Evolutionary conservation across 2,888 invertebrate species (phyloP), one percentile per base, ranked within the genome.

Genomic region (Chrysomela aeneicollis): DNA sequence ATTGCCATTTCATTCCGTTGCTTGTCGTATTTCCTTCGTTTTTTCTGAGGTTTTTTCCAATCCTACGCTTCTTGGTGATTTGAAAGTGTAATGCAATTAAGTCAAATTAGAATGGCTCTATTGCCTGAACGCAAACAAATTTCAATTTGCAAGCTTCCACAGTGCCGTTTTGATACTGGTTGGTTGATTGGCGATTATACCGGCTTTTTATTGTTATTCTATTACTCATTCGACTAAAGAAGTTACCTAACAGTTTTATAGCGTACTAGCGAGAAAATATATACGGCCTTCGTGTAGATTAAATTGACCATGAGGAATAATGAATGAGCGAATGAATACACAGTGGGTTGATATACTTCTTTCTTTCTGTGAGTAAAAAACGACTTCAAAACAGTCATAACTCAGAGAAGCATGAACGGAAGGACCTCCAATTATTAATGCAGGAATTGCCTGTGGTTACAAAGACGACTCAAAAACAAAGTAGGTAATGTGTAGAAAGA

Each of bases 81-180:
- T 55, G 42, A 55, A 55, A 55, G 37, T 55, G 55, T 55, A 55
- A 55, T 55, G 55, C 55, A 55, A 55, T 55, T 55, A 55, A 35
- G 22, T 42, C 42, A 15, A 21, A 55, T 55, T 35, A 37, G 22
- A 55, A 55, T 55, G 42, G 22, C 55, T 55, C 42, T 37, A 55
- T 55, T 42, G 22, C 19, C 12, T 15, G 19, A 21, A 19, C 3
- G 19, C 42, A 0, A 19, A 42, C 37, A 55, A 55, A 55, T 42
- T 55, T n/a, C 55, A 42, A 55, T 55, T 42, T 55, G 55, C 55
- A 42, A 55, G 37, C n/a, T 35, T 54, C 26, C 42, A 15, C 42
- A 15, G 15, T 42, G 42, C 10, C 42, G 2, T 42, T 42, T 42
- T 42, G 42, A 42, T 42, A 42, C 42, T 15, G 42, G 15, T 42